Percentiles rank a stretch among this genome's conserved stretches.
These are phyloP conservation scores for Karalla daura DNA, from an alignment of 2,797 vertebrate species.

Conservation along the genomic window DNA sequence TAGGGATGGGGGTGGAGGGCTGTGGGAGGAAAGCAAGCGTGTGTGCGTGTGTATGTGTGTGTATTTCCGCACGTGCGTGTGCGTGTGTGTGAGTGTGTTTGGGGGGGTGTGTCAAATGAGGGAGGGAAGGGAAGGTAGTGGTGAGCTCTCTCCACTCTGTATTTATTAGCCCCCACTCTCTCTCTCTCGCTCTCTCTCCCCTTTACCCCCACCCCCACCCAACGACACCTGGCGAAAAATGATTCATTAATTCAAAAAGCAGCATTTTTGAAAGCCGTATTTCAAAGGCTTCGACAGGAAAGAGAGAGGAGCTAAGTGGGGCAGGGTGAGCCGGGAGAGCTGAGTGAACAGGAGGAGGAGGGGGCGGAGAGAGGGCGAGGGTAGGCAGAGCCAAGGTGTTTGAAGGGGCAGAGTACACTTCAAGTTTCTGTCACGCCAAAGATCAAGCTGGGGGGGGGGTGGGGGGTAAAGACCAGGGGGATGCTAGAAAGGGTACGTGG, in stretches of 20 bases:
- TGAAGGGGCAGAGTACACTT: conserved; percentile 86
- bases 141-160: conserved; percentile 73
- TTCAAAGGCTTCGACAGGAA: conserved; percentile 87
- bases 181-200: conserved; percentile 19
- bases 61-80: conserved; percentile 24
- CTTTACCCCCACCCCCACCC: conserved; percentile 23
- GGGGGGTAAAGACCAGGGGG: conserved; percentile 30
- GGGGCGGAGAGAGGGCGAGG: conserved; percentile 25
- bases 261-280: conserved; percentile 87
- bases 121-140: conserved; percentile 57
- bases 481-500: neutral
- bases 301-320: conserved; percentile 78
- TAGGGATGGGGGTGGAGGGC: conserved; percentile 68
- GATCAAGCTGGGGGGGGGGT: conserved; percentile 75
- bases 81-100: conserved; percentile 38
- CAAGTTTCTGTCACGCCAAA: conserved; percentile 78
- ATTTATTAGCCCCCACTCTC: conserved; percentile 74
- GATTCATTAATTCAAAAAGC: conserved; percentile 90
- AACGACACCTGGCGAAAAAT: conserved; percentile 89
- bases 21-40: conserved; percentile 57
- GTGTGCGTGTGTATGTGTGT: conserved; percentile 44
- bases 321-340: conserved; percentile 63
- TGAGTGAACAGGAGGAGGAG: conserved; percentile 35
- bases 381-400: conserved; percentile 81
- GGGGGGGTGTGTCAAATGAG: conserved; percentile 20